phyloP scores from a whole-genome alignment of 2,888 invertebrate genomes.

The Chalcis sispes region DNA sequence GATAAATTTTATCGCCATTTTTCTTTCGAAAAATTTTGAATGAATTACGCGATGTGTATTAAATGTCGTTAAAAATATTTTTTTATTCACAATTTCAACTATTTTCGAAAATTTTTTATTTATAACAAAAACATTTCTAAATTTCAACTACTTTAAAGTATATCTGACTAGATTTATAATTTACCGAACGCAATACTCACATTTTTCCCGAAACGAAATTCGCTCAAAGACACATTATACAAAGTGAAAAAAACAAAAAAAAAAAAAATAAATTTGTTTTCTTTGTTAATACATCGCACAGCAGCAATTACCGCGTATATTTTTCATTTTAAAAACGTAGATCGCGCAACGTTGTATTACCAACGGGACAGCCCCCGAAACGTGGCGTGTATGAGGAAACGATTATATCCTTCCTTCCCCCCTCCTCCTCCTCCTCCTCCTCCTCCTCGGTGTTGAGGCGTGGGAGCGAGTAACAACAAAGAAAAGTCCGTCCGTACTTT shows the following conservation, averaged over 20 bases:
- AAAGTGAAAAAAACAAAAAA: too few species aligned
- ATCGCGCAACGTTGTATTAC: neutral
- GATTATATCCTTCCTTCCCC: slow-evolving; percentile 35
- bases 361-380: neutral
- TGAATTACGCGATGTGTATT: neutral
- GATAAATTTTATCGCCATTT: too few species aligned
- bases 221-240: too few species aligned
- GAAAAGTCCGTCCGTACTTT: slow-evolving; percentile 7
- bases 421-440: too few species aligned
- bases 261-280: neutral
- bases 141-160: too few species aligned
- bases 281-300: neutral
- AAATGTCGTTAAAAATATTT: neutral
- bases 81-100: too few species aligned
- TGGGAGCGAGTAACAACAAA: slow-evolving; percentile 1
- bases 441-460: slow-evolving; percentile 24
- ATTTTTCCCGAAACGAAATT: too few species aligned
- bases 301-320: slow-evolving; percentile 20
- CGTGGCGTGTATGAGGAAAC: slow-evolving; percentile 15
- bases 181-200: too few species aligned
- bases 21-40: too few species aligned
- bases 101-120: too few species aligned
- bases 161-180: too few species aligned
- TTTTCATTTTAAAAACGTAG: slow-evolving; percentile 14
- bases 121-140: too few species aligned